Evolutionary conservation across 2,888 invertebrate genomes (phyloP), one percentile per base, ranked within the genome.

Genomic region (Saturnia japonica): DNA sequence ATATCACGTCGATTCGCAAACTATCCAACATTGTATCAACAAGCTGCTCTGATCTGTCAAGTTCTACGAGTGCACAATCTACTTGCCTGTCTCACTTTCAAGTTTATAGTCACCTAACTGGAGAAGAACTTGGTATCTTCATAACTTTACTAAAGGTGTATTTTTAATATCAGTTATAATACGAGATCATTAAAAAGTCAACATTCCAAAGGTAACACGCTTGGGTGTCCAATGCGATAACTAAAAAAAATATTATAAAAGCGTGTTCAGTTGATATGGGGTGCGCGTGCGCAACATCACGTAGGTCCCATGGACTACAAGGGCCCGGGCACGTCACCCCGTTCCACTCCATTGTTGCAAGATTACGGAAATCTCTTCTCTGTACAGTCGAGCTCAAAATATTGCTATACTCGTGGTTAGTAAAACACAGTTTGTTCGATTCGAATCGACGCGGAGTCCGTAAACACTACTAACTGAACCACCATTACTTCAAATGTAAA

Each of bases 241-340:
- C 19, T 45, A 25, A 69, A 62, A 62, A 45, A 69, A 2, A 54
- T 11, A 22, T 22, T 54, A 54, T 54, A 16, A 70, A 66, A 43
- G 42, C 51, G 11, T 43, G 60, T 69, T 43, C 9, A 42, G 42
- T 34, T 16, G n/a, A 64, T 67, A 54, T 28, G 51, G 40, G 69
- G 51, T 25, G 60, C 67, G 73, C 76, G 74, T 77, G 76, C 72
- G 2, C 28, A 25, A 57, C 62, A 75, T 76, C 78, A 77, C 78
- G 78, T 78, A 76, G 76, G 67, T 70, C 74, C 25, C 19, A 28
- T 4, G 34, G 68, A 57, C 71, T 71, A 74, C 74, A 74, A 69
- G 73, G 67, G 67, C 70, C 68, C 60, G 68, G 45, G 70, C 75
- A 73, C 75, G 74, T 75, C 67, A 51, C 70, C 70, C 70, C 40